Conservation (phyloP, 2,888 invertebrate genomes). For the Rhyacophila evoluta region DNA sequence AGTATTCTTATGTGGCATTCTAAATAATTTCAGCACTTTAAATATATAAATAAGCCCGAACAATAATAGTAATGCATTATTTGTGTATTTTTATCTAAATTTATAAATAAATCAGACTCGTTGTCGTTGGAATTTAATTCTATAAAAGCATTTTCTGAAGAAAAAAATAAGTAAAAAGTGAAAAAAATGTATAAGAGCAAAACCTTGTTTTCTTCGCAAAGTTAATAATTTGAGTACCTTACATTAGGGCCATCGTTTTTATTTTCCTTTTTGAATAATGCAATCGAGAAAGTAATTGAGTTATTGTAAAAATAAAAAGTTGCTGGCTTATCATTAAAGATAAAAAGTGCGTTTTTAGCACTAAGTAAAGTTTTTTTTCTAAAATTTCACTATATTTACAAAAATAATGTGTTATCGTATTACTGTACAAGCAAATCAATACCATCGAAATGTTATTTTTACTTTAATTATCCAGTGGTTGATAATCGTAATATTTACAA, state of each 20-base stretch:
- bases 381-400: neutral
- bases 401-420: too few relatives aligned
- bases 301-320: neutral
- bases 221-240: constrained; percentile 15
- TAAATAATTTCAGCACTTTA: too few relatives aligned
- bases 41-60: too few relatives aligned
- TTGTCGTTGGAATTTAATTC: neutral
- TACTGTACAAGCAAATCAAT: too few relatives aligned
- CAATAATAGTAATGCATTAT: neutral
- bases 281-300: neutral
- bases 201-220: neutral
- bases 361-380: neutral
- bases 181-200: constrained; percentile 1
- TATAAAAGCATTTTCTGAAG: neutral
- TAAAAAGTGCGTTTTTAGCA: neutral
- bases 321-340: neutral
- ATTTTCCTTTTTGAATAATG: constrained; percentile 10
- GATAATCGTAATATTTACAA: too few relatives aligned
- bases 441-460: too few relatives aligned
- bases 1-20: too few relatives aligned
- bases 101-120: neutral
- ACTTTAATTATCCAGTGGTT: too few relatives aligned
- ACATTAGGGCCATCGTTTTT: neutral
- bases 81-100: neutral
- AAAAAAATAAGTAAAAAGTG: neutral